A percentile compares a stretch with the other conserved stretches of the same genome.
Evolutionary conservation across 2,113 vertebrate species (phyloP).

Genomic region (Ancistrus triradiatus): DNA sequence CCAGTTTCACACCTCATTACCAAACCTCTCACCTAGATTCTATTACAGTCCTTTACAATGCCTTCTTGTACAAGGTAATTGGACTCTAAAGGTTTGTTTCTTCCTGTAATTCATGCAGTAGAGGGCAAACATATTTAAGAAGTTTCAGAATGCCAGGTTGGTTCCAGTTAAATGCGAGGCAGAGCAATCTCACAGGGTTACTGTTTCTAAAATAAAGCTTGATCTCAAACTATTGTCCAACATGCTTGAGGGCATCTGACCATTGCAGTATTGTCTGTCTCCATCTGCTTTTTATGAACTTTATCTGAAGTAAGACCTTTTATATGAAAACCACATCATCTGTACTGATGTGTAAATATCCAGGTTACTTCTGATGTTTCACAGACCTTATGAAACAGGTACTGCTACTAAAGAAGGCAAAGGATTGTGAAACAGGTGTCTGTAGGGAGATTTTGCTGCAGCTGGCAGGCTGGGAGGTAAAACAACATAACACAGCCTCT

Average conservation of each 20-base stretch:
- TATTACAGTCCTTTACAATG: constrained; percentile 9
- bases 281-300: constrained; percentile 12
- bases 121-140: neutral
- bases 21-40: neutral
- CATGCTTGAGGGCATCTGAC: neutral
- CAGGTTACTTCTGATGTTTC: constrained; percentile 6
- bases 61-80: neutral
- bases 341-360: constrained; percentile 17
- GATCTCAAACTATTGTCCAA: constrained; percentile 1
- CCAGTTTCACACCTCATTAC: neutral
- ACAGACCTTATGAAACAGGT: neutral
- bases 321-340: neutral
- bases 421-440: constrained; percentile 5
- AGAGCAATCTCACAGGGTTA: neutral
- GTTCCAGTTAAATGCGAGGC: neutral
- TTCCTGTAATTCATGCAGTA: neutral
- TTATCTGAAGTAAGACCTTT: constrained; percentile 3
- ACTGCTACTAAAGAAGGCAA: neutral
- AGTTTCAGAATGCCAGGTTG: neutral
- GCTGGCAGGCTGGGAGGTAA: neutral
- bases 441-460: neutral
- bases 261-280: neutral
- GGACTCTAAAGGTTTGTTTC: neutral
- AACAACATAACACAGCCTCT: neutral
- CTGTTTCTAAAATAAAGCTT: neutral